Percentiles rank a stretch among this genome's conserved stretches.
These are phyloP conservation scores for Antidorcas marsupialis DNA, from an alignment of 2,113 vertebrate species.

Conservation along the genomic window DNA sequence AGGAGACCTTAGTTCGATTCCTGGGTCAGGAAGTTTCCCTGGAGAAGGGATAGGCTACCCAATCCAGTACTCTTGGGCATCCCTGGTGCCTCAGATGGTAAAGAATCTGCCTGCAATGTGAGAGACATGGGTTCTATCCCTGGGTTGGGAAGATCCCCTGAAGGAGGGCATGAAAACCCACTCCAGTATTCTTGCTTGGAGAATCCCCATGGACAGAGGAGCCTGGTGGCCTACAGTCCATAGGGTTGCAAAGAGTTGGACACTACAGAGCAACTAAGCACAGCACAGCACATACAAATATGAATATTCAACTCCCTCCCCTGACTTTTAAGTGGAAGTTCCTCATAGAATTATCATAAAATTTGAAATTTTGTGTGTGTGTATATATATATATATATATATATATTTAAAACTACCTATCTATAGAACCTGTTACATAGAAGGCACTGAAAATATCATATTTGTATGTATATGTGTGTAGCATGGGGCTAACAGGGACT, in stretches of 20 bases:
- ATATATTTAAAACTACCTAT: neutral
- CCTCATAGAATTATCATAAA: neutral
- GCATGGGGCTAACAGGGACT: neutral
- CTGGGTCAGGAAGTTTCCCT: neutral
- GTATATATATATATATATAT: too few relatives aligned
- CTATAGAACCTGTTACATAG: neutral
- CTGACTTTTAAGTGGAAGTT: neutral
- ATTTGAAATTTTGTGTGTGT: neutral
- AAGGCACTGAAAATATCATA: neutral
- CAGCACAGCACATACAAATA: neutral
- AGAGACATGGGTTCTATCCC: neutral
- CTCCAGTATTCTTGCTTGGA: neutral
- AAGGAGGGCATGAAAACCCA: neutral
- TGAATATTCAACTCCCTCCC: neutral
- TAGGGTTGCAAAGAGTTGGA: neutral
- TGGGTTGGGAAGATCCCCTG: neutral
- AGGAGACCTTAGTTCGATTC: neutral
- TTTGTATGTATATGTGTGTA: neutral
- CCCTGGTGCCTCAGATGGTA: neutral
- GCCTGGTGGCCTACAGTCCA: neutral
- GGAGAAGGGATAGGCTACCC: neutral
- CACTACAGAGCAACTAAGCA: neutral
- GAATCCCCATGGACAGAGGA: neutral
- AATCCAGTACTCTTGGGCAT: neutral
- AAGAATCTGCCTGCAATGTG: neutral